Evolutionary conservation across 2,888 invertebrate species (phyloP).

Genomic region (Sarcophaga variegata): DNA sequence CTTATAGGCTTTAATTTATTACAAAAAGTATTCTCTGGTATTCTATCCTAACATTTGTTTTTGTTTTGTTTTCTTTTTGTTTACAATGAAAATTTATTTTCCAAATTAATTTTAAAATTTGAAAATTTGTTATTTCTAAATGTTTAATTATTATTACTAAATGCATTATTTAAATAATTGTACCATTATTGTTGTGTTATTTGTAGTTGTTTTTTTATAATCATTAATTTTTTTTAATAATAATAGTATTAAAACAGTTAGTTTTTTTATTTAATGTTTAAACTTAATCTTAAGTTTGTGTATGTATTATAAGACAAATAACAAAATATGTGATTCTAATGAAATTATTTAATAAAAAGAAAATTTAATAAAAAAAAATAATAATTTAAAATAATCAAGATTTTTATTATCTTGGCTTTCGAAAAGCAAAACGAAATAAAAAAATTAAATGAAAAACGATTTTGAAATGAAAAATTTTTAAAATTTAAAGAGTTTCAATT

Average conservation of each 20-base stretch:
- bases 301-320: background rate
- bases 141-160: constrained; percentile 25
- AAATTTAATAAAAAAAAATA: background rate
- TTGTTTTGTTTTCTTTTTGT: background rate
- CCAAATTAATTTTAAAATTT: background rate
- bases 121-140: constrained; percentile 3
- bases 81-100: background rate
- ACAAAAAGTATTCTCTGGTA: background rate
- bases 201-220: constrained; percentile 18
- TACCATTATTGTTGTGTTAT: constrained; percentile 43
- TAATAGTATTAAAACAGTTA: constrained; percentile 36
- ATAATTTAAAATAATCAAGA: background rate
- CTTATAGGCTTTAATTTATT: background rate
- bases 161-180: constrained; percentile 18
- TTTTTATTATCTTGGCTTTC: background rate
- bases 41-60: too few relatives aligned
- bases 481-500: too few relatives aligned
- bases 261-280: constrained; percentile 32
- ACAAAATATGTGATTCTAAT: constrained; percentile 47
- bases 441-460: too few relatives aligned
- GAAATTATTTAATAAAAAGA: constrained; percentile 51
- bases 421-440: too few relatives aligned
- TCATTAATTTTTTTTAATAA: constrained; percentile 27
- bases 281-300: background rate
- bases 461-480: too few relatives aligned